Percentiles rank a stretch among this genome's conserved stretches.
phyloP scores from a whole-genome alignment of 2,888 invertebrate species.

The Drosophila silvestris region DNA sequence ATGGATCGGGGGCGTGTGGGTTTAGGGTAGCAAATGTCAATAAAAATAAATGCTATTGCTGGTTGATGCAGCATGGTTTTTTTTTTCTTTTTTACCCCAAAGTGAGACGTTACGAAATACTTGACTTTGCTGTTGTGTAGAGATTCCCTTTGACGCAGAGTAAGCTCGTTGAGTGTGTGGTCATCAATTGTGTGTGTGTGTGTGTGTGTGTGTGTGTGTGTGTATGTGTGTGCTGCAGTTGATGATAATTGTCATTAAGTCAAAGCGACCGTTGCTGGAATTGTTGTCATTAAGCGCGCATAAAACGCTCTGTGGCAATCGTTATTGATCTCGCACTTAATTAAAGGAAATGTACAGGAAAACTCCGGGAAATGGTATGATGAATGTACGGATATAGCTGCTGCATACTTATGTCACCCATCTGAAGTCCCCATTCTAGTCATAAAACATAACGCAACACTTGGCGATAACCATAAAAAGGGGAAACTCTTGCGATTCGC shows the following conservation, averaged over 20 bases:
- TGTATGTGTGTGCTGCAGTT: slow-evolving; percentile 31
- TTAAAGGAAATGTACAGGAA: slow-evolving; percentile 48
- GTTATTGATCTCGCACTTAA: slow-evolving; percentile 53
- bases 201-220: slow-evolving; percentile 12
- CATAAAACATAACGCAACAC: slow-evolving; percentile 71
- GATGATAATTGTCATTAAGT: slow-evolving; percentile 60
- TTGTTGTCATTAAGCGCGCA: slow-evolving; percentile 43
- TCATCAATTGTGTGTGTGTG: slow-evolving; percentile 7
- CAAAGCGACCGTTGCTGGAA: slow-evolving; percentile 47
- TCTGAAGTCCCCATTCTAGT: slow-evolving; percentile 6
- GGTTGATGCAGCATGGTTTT: slow-evolving; percentile 60
- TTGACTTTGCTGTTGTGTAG: slow-evolving; percentile 49
- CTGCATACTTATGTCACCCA: slow-evolving; percentile 3
- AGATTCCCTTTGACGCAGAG: slow-evolving; percentile 53
- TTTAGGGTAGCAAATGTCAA: slow-evolving; percentile 62
- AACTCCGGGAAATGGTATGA: slow-evolving; percentile 6
- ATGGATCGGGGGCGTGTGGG: slow-evolving; percentile 1
- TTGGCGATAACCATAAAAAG: slow-evolving; percentile 65
- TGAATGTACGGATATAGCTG: neutral
- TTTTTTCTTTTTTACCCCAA: slow-evolving; percentile 43
- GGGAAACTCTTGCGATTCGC: slow-evolving; percentile 29
- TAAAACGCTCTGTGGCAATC: slow-evolving; percentile 16
- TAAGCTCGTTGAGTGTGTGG: slow-evolving; percentile 26
- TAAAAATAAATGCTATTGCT: slow-evolving; percentile 74
- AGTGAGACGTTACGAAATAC: slow-evolving; percentile 43